Percentiles rank a stretch among this genome's conserved stretches.
Conservation (phyloP, 1,140 invertebrate genomes). For the Wiebesia pumilae region DNA sequence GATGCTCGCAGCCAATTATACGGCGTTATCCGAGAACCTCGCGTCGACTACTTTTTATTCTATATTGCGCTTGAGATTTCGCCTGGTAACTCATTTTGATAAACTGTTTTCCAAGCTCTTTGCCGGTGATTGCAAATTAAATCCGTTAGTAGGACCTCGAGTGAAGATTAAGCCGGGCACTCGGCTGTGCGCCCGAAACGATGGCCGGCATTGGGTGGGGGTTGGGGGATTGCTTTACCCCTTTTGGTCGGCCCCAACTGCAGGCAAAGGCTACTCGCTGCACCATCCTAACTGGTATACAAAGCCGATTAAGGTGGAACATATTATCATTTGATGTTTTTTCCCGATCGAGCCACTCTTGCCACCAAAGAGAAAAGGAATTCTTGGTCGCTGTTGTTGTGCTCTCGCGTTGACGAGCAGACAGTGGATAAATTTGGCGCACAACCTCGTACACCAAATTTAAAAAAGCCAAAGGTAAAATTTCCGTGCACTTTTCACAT, state of each 20-base stretch:
- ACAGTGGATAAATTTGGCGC: neutral
- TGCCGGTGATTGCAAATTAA: constrained; percentile 70
- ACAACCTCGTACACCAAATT: too few species aligned
- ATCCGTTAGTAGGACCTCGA: constrained; percentile 60
- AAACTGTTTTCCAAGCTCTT: constrained; percentile 70
- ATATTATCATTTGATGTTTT: constrained; percentile 68
- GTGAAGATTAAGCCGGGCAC: constrained; percentile 42
- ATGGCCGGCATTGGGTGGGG: neutral
- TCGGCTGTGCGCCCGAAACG: neutral
- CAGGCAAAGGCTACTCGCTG: neutral
- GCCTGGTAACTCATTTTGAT: constrained; percentile 62
- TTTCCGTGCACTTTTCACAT: too few species aligned
- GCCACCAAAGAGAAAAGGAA: constrained; percentile 3
- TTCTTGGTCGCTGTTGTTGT: neutral
- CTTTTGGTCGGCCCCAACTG: neutral
- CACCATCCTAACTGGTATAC: constrained; percentile 53
- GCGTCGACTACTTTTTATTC: neutral
- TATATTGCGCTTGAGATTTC: neutral
- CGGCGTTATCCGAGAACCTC: neutral
- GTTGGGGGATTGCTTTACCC: constrained; percentile 18
- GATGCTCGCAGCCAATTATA: constrained; percentile 12
- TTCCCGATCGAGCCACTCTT: constrained; percentile 43
- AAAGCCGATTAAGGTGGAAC: constrained; percentile 68
- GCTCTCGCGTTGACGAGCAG: neutral
- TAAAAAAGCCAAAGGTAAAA: too few species aligned